phyloP scores from a whole-genome alignment of 2,888 invertebrate genomes.

The Tholera decimalis region DNA sequence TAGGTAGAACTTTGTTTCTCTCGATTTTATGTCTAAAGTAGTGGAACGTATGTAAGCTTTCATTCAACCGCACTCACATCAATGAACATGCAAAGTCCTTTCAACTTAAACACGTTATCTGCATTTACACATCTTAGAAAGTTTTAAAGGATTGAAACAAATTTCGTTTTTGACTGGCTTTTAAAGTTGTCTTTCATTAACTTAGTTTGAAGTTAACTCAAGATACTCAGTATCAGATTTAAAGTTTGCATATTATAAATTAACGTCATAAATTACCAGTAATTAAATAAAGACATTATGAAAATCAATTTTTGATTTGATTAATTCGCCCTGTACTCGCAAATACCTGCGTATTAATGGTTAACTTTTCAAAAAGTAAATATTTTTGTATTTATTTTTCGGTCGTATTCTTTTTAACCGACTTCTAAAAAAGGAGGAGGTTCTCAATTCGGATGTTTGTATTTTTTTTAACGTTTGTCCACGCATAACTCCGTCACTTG shows the following conservation, averaged over 20 bases:
- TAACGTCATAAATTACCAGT: not conserved
- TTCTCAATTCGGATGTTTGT: too few relatives aligned
- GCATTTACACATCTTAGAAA: constrained; percentile 32
- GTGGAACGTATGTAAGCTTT: not conserved
- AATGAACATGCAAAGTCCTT: constrained; percentile 32
- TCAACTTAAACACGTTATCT: constrained; percentile 26
- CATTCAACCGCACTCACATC: constrained; percentile 20
- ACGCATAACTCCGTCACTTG: too few relatives aligned
- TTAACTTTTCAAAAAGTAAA: too few relatives aligned
- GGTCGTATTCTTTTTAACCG: too few relatives aligned
- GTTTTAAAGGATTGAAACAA: not conserved
- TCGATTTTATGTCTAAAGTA: not conserved
- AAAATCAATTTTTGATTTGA: not conserved
- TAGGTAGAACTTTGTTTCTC: not conserved
- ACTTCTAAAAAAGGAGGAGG: too few relatives aligned
- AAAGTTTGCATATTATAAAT: not conserved
- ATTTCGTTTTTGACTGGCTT: constrained; percentile 5
- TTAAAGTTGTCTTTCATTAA: constrained; percentile 6
- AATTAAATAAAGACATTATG: not conserved
- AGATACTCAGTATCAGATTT: too few relatives aligned
- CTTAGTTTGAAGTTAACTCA: not conserved
- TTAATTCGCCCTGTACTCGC: not conserved
- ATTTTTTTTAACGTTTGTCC: too few relatives aligned
- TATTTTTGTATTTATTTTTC: too few relatives aligned
- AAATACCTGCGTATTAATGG: too few relatives aligned